A percentile compares a stretch with the other conserved stretches of the same genome.
phyloP scores from a whole-genome alignment of 1,140 invertebrate species.

The Phymorhynchus buccinoides region DNA sequence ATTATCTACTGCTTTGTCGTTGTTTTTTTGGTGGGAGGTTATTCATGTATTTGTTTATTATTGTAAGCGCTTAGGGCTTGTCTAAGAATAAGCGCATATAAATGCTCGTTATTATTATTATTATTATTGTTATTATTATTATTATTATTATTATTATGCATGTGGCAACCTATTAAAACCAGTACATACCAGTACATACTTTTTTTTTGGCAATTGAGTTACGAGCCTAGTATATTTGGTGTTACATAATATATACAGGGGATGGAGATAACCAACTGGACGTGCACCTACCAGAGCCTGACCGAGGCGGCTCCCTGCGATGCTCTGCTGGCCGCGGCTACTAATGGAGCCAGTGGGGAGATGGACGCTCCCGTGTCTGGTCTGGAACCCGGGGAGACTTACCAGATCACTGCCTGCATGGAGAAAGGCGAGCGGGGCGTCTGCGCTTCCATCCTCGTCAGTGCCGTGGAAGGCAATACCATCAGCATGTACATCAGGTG shows the following conservation, averaged over 20 bases:
- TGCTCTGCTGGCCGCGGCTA: not conserved
- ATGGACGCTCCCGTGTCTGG: not conserved
- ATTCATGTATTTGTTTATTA: not conserved
- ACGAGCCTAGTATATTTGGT: too few relatives aligned
- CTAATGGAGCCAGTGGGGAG: not conserved
- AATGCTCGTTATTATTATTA: not conserved
- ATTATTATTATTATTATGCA: too few relatives aligned
- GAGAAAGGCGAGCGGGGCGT: slow-evolving; percentile 30
- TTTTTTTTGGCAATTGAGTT: too few relatives aligned
- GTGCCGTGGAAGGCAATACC: too few relatives aligned
- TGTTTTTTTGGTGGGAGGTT: too few relatives aligned
- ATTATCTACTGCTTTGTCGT: not conserved
- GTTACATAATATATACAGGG: too few relatives aligned
- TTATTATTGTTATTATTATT: too few relatives aligned
- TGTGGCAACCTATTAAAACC: too few relatives aligned
- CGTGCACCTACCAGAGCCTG: slow-evolving; percentile 44
- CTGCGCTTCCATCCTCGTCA: slow-evolving; percentile 16
- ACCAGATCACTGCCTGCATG: slow-evolving; percentile 47
- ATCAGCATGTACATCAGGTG: too few relatives aligned
- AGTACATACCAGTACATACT: too few relatives aligned
- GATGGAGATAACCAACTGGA: not conserved
- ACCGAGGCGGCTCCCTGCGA: not conserved
- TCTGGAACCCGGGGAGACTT: slow-evolving; percentile 22
- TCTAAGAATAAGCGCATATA: too few relatives aligned
- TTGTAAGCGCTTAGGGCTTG: not conserved